Base-by-base conservation (phyloP, 1,140 invertebrate genomes). In the Dendroctonus ponderosae region DNA sequence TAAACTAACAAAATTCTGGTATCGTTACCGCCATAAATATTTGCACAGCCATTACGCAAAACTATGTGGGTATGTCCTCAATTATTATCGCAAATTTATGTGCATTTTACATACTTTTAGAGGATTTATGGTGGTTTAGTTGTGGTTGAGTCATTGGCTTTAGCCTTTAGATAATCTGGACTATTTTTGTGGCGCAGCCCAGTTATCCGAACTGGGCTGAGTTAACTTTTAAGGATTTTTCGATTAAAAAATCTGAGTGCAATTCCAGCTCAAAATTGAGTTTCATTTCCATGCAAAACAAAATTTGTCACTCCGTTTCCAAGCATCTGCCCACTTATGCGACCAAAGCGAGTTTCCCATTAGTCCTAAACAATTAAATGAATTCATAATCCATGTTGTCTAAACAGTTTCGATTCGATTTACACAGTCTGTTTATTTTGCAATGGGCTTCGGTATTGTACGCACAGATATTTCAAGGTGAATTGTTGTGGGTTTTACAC, bases 401-500 rank as follows among this genome's bases (percentile, higher is more conserved):
- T 41, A 62, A 62, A 52, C 48, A 12, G 8, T 8, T 62, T 43
- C 46, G 56, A 43, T 64, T 56, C 15, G 48, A 46, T 56, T 64
- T 54, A 64, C 39, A 48, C 52, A 51, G 26, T 52, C 50, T 54
- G 51, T 56, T 64, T 56, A 64, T 64, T 64, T 64, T 56, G 51
- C 62, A 64, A 62, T 62, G 60, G 14, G 60, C 50, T 62, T 43
- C 38, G 46, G 14, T 58, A 56, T 50, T 48, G 44, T 58, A 65
- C 62, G 53, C 54, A 56, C n/a, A 58, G 37, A 43, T 51, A 65
- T 65, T 65, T 58, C 62, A 65, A 65, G 62, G 62, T 65, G 42
- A 65, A 58, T 65, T 40, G 39, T 58, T 65, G 62, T 58, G 62
- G 62, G 54, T 65, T 56, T 65, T 39, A 65, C 52, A 65, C 53